Base-by-base conservation (phyloP, 2,888 invertebrate genomes). In the Eristalinus sepulchralis region DNA sequence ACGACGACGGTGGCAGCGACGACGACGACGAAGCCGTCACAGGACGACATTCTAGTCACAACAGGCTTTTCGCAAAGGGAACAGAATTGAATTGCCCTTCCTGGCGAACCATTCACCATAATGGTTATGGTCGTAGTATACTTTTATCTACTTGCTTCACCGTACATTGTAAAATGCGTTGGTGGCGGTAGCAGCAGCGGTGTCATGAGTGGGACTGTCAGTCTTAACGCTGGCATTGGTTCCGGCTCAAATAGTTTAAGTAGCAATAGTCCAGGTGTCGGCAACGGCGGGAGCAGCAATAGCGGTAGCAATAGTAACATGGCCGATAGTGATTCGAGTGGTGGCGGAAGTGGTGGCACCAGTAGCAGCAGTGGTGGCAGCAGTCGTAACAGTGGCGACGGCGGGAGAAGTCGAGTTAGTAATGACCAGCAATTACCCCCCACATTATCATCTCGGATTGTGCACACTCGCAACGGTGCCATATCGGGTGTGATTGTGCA, bases 381-480 rank as follows among this genome's bases (percentile, higher is more conserved):
- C 87, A 89, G 88, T 88, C 90, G 90, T 88, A 90, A 88, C 81
- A 89, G 89, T 88, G 78, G 77, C 64, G 86, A 86, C 70, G 83
- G 60, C 78, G 70, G 73, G 70, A 83, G 86, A 78, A 78, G 73
- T 78, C 86, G 86, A 78, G 73, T 83, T 70, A 91, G 91, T 89
- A 90, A 91, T 89, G 92, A 92, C 90, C 92, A 92, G 89, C 86
- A 88, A 72, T 90, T 92, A 89, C 91, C 92, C 87, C 90, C 93
- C 76, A 93, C 95, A 89, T 94, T 97, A 89, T 96, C 96, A 90
- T 97, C 97, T 89, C 95, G 97, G 90, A 96, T 97, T 89, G 97
- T 97, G 88, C 94, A 96, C 92, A 97, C 97, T 89, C 97, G 97
- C 92, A 97, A 97, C 92, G 97, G 97, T 88, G 97, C 97, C 91